Evolutionary conservation across 2,797 vertebrate species (phyloP), one percentile per base, ranked within the genome.

Genomic region (Austrolebias charrua): DNA sequence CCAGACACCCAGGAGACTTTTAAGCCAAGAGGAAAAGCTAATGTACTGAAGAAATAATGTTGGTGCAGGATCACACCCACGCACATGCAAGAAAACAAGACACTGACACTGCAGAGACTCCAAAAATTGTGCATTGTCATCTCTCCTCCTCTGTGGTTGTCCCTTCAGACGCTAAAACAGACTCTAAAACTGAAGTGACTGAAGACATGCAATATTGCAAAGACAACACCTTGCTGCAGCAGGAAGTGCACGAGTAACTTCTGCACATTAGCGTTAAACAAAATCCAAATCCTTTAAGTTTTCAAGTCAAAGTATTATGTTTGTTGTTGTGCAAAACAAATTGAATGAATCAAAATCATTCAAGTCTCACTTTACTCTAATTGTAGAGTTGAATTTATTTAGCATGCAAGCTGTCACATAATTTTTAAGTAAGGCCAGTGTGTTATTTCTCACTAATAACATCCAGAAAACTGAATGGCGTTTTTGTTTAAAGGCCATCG

Each of bases 111-210:
- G 71, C 70, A 82, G 52, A 53, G 51, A 76, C 19, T 52, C 18
- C 42, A 19, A 59, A 47, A 79, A 78, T 52, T 78, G 31, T 71
- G 84, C 82, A 63, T 71, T 50, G 76, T 90, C 86, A 91, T 88
- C 81, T 88, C 81, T 51, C 52, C 55, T 43, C 35, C 24, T 29
- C 60, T 42, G 28, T 48, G 20, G 58, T 18, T 75, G 66, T 62
- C 51, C 76, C 62, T 46, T 72, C 43, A 78, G 75, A 74, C 57
- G 42, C 61, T 71, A 20, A 68, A 64, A 63, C 50, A 64, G 52
- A 76, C 2, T 73, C 33, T 6, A 55, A 19, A 51, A 67, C 40
- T 16, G 24, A 57, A 54, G 66, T 19, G 3, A 6, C n/a, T 55
- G 24, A 28, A 56, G 65, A 53, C 62, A 31, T 40, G 57, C 19